A percentile compares a stretch with the other conserved stretches of the same genome.
phyloP scores from a whole-genome alignment of 1,140 invertebrate species.

The Diorhabda carinulata region DNA sequence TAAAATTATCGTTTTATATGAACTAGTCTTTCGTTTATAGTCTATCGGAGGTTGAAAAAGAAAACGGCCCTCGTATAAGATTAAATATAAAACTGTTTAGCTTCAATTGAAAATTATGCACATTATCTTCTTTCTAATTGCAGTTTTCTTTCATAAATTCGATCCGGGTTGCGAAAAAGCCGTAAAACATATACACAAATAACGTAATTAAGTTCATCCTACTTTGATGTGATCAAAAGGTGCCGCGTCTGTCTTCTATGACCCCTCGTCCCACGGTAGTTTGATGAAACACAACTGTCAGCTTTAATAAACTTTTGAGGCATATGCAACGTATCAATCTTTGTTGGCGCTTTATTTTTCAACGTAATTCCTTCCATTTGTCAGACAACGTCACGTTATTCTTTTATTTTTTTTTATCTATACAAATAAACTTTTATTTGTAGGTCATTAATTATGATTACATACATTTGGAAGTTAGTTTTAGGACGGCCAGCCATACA shows the following conservation, averaged over 20 bases:
- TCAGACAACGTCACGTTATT: constrained; percentile 6
- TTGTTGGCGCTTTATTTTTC: constrained; percentile 14
- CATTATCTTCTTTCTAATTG: no score
- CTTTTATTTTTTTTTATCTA: constrained; percentile 5
- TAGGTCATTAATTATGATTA: constrained; percentile 8
- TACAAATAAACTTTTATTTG: constrained; percentile 11
- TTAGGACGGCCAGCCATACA: no score
- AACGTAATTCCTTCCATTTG: constrained; percentile 13
- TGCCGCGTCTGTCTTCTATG: constrained; percentile 6
- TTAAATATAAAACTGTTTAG: no score
- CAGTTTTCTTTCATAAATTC: no score
- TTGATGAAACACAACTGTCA: constrained; percentile 21
- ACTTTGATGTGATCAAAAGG: constrained; percentile 17
- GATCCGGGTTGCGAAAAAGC: no score
- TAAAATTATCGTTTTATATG: no score
- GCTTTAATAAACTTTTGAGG: constrained; percentile 19
- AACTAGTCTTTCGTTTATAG: no score
- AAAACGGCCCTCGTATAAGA: no score
- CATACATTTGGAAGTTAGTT: background rate
- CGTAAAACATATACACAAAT: constrained; percentile 10
- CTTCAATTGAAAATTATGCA: no score
- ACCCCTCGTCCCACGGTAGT: constrained; percentile 18
- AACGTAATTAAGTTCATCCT: constrained; percentile 14
- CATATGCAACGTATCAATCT: constrained; percentile 17
- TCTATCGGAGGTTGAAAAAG: no score